Conservation (phyloP, 2,888 invertebrate species). For the Dyspetes luteomarginatus region DNA sequence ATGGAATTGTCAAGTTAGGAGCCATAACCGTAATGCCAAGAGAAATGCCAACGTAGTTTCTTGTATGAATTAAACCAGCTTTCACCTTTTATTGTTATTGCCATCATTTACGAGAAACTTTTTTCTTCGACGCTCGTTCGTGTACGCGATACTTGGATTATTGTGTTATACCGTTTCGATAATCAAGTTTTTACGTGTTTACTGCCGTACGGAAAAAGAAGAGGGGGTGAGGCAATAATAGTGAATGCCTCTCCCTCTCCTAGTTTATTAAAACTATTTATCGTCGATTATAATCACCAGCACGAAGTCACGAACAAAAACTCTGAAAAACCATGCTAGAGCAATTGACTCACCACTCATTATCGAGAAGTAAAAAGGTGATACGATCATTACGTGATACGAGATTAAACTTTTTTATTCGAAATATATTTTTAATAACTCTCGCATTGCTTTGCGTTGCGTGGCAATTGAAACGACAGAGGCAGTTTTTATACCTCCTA, state of each 20-base stretch:
- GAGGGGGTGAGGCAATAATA: conserved; percentile 32
- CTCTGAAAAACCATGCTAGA: too few species aligned
- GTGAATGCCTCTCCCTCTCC: background rate
- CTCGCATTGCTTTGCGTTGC: too few species aligned
- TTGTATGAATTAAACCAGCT: conserved; percentile 3
- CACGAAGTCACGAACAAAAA: conserved; percentile 3
- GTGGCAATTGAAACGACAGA: background rate
- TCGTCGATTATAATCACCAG: conserved; percentile 20
- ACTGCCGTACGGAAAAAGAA: background rate
- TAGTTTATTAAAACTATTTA: conserved; percentile 53
- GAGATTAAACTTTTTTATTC: too few species aligned
- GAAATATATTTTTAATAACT: too few species aligned
- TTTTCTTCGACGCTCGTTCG: background rate
- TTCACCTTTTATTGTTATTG: conserved; percentile 42
- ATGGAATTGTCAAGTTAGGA: too few species aligned
- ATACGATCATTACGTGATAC: too few species aligned
- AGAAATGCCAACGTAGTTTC: conserved; percentile 32
- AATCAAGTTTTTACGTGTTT: conserved; percentile 55
- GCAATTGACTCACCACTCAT: too few species aligned
- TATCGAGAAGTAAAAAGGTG: too few species aligned
- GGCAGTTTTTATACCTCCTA: conserved; percentile 47
- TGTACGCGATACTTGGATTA: conserved; percentile 46
- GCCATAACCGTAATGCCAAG: too few species aligned
- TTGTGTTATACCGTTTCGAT: conserved; percentile 47
- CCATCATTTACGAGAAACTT: conserved; percentile 8